These are phyloP conservation scores for Siderastrea radians DNA, from an alignment of 92 coral and sea anemone species.

Conservation along the genomic window DNA sequence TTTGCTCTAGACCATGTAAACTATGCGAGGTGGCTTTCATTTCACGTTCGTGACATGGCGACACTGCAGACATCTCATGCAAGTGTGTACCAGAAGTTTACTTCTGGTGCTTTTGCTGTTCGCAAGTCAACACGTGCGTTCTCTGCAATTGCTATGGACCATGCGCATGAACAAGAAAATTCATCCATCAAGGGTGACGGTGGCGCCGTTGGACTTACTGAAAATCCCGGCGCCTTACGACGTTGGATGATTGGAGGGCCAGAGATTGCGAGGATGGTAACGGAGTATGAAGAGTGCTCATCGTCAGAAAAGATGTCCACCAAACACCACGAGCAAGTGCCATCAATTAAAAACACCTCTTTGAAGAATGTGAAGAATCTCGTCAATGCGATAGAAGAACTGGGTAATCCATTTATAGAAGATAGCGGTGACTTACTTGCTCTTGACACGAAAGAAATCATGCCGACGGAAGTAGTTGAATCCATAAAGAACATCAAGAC, in stretches of 20 bases:
- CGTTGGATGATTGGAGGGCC: constrained; percentile 62
- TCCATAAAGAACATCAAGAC: constrained; percentile 54
- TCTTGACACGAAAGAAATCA: background rate
- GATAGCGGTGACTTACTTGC: constrained; percentile 7
- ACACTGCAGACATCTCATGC: constrained; percentile 59
- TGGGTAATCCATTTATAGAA: constrained; percentile 23
- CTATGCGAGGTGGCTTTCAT: constrained; percentile 79
- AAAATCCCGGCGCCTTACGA: constrained; percentile 30
- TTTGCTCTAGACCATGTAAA: constrained; percentile 69
- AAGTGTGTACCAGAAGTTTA: constrained; percentile 57
- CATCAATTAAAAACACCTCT: constrained; percentile 16
- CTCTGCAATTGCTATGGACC: constrained; percentile 75
- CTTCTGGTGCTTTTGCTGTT: constrained; percentile 69
- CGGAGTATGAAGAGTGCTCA: constrained; percentile 12
- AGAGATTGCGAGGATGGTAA: constrained; percentile 38
- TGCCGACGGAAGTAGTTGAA: constrained; percentile 50
- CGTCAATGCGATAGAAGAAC: constrained; percentile 35
- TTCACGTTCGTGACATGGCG: constrained; percentile 69
- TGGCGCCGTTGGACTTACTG: constrained; percentile 74
- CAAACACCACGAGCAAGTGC: constrained; percentile 62
- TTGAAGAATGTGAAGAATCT: constrained; percentile 16
- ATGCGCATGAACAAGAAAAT: constrained; percentile 74
- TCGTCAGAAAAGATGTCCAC: constrained; percentile 1
- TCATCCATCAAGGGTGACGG: constrained; percentile 80
- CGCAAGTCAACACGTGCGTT: constrained; percentile 61